Evolutionary conservation across 1,140 invertebrate species (phyloP).

Genomic region (Ruditapes philippinarum): DNA sequence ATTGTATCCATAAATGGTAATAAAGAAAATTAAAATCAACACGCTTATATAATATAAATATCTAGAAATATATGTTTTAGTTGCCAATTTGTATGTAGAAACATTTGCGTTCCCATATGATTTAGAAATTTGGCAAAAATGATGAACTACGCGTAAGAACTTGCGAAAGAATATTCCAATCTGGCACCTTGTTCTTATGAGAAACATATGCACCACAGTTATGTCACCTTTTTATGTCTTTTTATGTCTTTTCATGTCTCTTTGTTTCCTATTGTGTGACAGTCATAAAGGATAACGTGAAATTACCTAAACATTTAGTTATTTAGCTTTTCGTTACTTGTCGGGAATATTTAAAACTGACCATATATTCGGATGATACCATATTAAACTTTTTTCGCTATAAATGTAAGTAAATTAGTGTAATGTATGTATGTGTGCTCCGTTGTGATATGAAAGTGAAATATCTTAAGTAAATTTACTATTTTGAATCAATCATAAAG

Average conservation of each 20-base stretch:
- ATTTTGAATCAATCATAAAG: too few species aligned
- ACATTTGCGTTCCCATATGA: neutral
- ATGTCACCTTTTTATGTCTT: too few species aligned
- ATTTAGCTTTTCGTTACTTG: too few species aligned
- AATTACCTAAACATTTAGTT: too few species aligned
- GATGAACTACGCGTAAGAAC: neutral
- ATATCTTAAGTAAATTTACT: neutral
- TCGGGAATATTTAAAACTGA: neutral
- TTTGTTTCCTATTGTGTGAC: too few species aligned
- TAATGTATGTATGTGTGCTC: too few species aligned
- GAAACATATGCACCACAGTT: too few species aligned
- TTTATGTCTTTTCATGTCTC: too few species aligned
- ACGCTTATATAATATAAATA: neutral
- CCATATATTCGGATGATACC: neutral
- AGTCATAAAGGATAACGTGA: too few species aligned
- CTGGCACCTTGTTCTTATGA: neutral
- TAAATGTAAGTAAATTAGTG: neutral
- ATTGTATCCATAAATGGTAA: neutral
- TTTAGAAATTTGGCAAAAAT: neutral
- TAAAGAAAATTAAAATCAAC: constrained; percentile 7
- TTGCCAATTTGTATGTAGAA: neutral
- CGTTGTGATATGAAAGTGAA: too few species aligned
- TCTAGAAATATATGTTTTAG: neutral
- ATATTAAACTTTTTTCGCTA: neutral
- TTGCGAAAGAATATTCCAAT: neutral